A percentile compares a stretch with the other conserved stretches of the same genome.
These are phyloP conservation scores for Lepidocolaptes lacrymiger DNA, from an alignment of 2,797 vertebrate species.

Conservation along the genomic window DNA sequence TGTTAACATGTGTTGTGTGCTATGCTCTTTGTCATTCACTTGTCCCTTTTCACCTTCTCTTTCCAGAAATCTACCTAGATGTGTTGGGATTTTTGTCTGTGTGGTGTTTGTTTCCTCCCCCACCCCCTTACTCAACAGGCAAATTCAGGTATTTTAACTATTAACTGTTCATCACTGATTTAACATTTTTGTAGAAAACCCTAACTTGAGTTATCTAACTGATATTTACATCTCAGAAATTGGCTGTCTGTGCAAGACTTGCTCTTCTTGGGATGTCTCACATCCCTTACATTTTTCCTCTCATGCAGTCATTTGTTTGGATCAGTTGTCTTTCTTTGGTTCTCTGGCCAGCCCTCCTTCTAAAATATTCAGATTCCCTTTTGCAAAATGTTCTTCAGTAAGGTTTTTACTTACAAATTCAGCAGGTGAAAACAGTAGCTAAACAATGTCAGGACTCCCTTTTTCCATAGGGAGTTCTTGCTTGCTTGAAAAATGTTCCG, in stretches of 20 bases:
- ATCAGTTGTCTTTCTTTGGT: background rate
- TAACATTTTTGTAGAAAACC: background rate
- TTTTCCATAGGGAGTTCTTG: background rate
- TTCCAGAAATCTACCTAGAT: background rate
- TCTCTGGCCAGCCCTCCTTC: background rate
- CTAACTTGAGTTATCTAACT: background rate
- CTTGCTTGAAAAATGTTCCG: background rate
- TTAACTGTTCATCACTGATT: background rate
- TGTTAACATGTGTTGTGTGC: background rate
- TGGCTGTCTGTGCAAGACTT: background rate
- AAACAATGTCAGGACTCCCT: background rate
- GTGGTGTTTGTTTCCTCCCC: no score
- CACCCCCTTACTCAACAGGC: no score
- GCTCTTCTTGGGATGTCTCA: background rate
- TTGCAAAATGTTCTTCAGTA: background rate
- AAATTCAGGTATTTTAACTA: background rate
- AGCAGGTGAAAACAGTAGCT: background rate
- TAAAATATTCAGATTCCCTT: background rate
- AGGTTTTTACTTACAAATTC: background rate
- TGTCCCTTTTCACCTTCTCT: background rate
- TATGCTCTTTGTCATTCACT: background rate
- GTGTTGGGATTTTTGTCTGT: background rate
- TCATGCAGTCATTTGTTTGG: background rate
- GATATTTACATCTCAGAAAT: background rate
- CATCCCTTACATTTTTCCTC: background rate